phyloP scores from a whole-genome alignment of 2,113 vertebrate species.

The Colossoma macropomum region DNA sequence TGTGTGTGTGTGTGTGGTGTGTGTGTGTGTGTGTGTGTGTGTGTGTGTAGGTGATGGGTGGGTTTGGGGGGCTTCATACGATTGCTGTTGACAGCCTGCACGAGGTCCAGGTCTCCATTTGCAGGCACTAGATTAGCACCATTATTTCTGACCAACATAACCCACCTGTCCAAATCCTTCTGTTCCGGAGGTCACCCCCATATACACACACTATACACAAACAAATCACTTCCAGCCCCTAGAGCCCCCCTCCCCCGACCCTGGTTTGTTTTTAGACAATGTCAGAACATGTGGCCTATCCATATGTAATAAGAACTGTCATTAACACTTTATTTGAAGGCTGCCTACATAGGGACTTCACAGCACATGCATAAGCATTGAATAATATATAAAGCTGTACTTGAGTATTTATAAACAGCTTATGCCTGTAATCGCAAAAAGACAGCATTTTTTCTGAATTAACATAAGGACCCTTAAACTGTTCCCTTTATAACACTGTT shows the following conservation, averaged over 20 bases:
- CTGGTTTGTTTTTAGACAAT: conserved; percentile 13
- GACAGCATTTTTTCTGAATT: too few species aligned
- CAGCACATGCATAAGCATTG: too few species aligned
- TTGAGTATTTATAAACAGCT: too few species aligned
- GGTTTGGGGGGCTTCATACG: background rate
- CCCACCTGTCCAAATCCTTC: conserved; percentile 63
- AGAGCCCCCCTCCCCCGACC: background rate
- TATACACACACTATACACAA: conserved; percentile 38
- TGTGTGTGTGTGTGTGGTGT: background rate
- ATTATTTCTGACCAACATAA: conserved; percentile 60
- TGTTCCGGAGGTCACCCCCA: conserved; percentile 49
- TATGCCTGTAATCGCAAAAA: too few species aligned
- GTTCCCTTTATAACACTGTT: too few species aligned
- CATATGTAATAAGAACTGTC: background rate
- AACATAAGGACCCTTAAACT: too few species aligned
- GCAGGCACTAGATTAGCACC: conserved; percentile 61
- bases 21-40: conserved; percentile 13
- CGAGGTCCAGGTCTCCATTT: conserved; percentile 53
- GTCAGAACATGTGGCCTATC: background rate
- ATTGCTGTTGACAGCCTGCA: conserved; percentile 50
- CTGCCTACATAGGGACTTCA: too few species aligned
- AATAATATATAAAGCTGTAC: too few species aligned
- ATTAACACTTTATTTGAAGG: too few species aligned
- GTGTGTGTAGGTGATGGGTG: background rate
- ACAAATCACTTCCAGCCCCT: conserved; percentile 49